Conservation (phyloP, 2,797 vertebrate genomes). For the Rhinichthys osculus region DNA sequence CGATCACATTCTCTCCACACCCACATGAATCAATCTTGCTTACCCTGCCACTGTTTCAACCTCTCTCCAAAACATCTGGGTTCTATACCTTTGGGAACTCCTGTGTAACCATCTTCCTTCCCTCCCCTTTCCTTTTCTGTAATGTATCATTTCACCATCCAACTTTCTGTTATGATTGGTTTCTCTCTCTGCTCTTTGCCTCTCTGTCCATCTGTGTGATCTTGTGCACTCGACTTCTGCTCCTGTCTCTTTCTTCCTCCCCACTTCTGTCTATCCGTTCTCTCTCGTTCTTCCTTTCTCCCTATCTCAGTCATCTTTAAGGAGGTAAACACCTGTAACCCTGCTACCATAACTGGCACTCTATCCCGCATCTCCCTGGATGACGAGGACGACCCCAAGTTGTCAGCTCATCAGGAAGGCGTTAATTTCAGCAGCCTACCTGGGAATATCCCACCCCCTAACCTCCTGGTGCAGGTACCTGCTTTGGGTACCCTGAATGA, state of each 20-base stretch:
- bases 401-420: conserved; percentile 87
- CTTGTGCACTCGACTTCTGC: conserved; percentile 48
- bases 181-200: conserved; percentile 36
- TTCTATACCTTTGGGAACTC: conserved; percentile 21
- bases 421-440: conserved; percentile 93
- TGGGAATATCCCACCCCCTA: conserved; percentile 91
- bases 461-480: conserved; percentile 90
- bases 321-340: conserved; percentile 97
- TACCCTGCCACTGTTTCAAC: conserved; percentile 2
- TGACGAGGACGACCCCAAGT: conserved; percentile 94
- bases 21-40: not conserved
- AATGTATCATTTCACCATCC: not conserved
- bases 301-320: conserved; percentile 91
- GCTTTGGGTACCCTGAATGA: conserved; percentile 86
- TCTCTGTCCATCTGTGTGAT: conserved; percentile 34
- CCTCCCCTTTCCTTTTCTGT: not conserved
- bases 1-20: not conserved
- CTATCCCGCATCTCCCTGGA: conserved; percentile 97
- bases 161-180: conserved; percentile 10
- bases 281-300: conserved; percentile 23
- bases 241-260: conserved; percentile 20
- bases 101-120: not conserved
- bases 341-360: conserved; percentile 95
- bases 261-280: conserved; percentile 31
- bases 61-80: conserved; percentile 21